Conservation (phyloP, 2,888 invertebrate genomes). For the Cylindroiulus punctatus region DNA sequence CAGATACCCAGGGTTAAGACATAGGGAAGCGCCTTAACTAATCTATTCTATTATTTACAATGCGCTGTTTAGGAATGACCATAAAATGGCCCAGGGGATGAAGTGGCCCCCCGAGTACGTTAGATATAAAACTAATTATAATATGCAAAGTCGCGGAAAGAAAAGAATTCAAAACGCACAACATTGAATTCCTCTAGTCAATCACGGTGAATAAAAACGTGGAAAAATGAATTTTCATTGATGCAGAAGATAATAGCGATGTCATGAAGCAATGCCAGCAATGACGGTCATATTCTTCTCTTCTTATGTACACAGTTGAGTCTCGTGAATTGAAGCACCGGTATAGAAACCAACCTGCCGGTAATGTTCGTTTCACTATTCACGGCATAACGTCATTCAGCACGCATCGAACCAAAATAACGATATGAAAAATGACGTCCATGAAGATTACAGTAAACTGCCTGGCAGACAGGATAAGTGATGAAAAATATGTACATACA, state of each 20-base stretch:
- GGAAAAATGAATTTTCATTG: constrained; percentile 38
- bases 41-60: constrained; percentile 3
- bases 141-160: constrained; percentile 43
- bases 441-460: constrained; percentile 40
- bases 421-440: constrained; percentile 33
- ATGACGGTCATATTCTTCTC: neutral
- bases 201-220: constrained; percentile 43
- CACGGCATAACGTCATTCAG: constrained; percentile 11
- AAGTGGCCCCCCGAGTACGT: neutral
- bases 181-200: constrained; percentile 1
- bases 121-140: constrained; percentile 42
- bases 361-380: neutral
- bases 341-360: neutral
- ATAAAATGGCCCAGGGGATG: constrained; percentile 5
- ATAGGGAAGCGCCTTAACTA: constrained; percentile 5
- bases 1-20: constrained; percentile 45
- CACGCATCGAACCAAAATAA: constrained; percentile 25
- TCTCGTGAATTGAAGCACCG: constrained; percentile 33
- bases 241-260: constrained; percentile 28
- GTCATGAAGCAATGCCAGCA: neutral
- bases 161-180: constrained; percentile 19
- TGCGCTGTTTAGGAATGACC: constrained; percentile 39
- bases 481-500: constrained; percentile 55
- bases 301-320: neutral
- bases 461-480: constrained; percentile 45